phyloP scores from a whole-genome alignment of 2,113 vertebrate species.

The Rhea pennata region DNA sequence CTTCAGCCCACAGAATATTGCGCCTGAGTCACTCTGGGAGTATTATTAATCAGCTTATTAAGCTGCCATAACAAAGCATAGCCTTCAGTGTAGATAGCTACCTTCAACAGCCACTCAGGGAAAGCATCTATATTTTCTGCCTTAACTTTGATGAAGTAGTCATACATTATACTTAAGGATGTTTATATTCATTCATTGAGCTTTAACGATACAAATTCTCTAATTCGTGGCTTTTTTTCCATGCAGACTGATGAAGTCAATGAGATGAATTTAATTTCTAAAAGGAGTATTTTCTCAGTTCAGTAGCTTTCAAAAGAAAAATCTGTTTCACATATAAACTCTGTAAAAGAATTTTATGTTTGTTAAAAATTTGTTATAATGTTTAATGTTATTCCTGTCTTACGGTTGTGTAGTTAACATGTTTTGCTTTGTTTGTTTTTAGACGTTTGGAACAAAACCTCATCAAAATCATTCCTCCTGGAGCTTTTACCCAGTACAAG shows the following conservation, averaged over 20 bases:
- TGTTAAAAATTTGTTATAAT: background rate
- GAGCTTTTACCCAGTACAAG: slow-evolving; percentile 95
- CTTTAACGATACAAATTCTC: background rate
- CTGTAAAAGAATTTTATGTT: background rate
- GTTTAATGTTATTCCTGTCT: background rate
- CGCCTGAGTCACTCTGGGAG: background rate
- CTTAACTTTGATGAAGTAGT: background rate
- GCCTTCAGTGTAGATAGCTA: background rate
- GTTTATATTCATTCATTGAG: background rate
- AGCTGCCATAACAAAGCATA: background rate
- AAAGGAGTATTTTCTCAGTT: background rate
- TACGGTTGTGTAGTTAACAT: background rate
- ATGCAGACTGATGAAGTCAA: background rate
- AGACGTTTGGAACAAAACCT: slow-evolving; percentile 98
- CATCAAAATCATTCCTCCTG: slow-evolving; percentile 92
- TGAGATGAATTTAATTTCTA: background rate
- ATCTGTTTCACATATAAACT: background rate
- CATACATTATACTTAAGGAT: background rate
- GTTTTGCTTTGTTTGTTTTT: slow-evolving; percentile 55
- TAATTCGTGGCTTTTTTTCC: background rate
- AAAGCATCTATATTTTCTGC: background rate
- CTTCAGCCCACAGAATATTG: background rate
- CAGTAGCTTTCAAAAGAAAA: background rate
- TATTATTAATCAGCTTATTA: background rate
- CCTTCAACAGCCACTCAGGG: background rate